These are phyloP conservation scores for Engraulis encrasicolus DNA, from an alignment of 2,113 vertebrate species.

Conservation along the genomic window DNA sequence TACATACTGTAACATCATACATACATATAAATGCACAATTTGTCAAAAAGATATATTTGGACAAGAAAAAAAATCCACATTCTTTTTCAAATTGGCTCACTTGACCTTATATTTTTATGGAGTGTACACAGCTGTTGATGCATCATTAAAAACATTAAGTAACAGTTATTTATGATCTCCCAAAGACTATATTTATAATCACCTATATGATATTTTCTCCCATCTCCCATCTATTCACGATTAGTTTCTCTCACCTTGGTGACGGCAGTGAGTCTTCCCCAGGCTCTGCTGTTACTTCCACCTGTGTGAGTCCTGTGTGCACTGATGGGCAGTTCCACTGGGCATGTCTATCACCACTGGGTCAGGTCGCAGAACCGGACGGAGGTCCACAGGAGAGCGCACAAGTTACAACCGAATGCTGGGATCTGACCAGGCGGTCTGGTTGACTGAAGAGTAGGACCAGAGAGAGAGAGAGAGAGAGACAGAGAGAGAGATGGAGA, in stretches of 20 bases:
- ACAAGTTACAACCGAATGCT: background rate
- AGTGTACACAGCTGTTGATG: background rate
- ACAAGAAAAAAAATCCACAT: background rate
- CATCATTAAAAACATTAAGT: no score
- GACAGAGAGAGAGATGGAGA: background rate
- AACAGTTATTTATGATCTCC: no score
- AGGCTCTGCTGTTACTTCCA: background rate
- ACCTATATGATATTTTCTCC: background rate
- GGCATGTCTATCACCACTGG: conserved; percentile 7
- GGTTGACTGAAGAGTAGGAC: no score
- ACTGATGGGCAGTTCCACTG: background rate
- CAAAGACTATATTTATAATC: background rate
- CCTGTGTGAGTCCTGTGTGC: background rate
- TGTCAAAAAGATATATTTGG: no score
- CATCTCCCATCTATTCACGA: background rate
- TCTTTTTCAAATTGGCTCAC: background rate
- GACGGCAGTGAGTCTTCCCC: background rate
- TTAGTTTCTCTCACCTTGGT: background rate
- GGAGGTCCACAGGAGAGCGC: background rate
- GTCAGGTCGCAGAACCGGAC: background rate
- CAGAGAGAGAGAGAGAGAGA: no score
- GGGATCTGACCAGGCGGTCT: background rate
- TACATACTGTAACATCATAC: no score
- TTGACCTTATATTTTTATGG: background rate
- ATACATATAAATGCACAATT: no score